These are phyloP conservation scores for Zaprionus bogoriensis DNA, from an alignment of 2,888 invertebrate genomes.

Conservation along the genomic window DNA sequence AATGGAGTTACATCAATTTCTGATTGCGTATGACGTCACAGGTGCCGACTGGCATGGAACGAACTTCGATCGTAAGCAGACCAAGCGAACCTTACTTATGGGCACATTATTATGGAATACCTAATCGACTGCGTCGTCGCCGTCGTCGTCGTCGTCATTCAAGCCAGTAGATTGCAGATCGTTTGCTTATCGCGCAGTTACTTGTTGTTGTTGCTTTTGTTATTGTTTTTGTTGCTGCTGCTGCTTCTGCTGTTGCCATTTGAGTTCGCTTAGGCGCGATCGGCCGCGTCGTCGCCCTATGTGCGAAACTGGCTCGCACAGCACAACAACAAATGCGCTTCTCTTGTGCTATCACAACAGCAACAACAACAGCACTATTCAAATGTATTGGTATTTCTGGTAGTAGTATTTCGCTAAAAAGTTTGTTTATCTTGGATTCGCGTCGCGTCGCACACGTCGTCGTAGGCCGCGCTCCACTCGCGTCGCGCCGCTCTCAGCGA, in stretches of 20 bases:
- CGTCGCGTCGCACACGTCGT: constrained; percentile 15
- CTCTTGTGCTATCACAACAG: constrained; percentile 35
- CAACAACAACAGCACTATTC: constrained; percentile 12
- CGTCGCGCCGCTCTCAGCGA: constrained; percentile 29
- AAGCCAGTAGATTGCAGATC: constrained; percentile 27
- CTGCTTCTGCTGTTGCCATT: constrained; percentile 9
- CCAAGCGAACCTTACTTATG: constrained; percentile 12
- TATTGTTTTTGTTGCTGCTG: constrained; percentile 27
- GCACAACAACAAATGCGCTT: constrained; percentile 4
- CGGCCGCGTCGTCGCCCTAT: constrained; percentile 35
- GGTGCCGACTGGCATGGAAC: constrained; percentile 19
- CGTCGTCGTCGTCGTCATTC: constrained; percentile 9
- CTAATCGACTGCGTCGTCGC: constrained; percentile 33
- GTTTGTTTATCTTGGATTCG: constrained; percentile 44
- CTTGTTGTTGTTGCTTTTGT: constrained; percentile 18
- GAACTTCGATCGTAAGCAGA: constrained; percentile 13
- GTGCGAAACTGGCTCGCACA: constrained; percentile 50
- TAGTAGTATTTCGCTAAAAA: neutral
- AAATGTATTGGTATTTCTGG: too few species aligned
- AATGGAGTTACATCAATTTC: constrained; percentile 58
- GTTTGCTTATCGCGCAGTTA: constrained; percentile 18
- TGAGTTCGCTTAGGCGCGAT: constrained; percentile 27
- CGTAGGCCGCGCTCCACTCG: constrained; percentile 18
- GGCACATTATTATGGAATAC: constrained; percentile 24
- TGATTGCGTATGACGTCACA: constrained; percentile 39